Evolutionary conservation across 2,888 invertebrate genomes (phyloP), one percentile per base, ranked within the genome.

Genomic region (Balanococcus diminutus): DNA sequence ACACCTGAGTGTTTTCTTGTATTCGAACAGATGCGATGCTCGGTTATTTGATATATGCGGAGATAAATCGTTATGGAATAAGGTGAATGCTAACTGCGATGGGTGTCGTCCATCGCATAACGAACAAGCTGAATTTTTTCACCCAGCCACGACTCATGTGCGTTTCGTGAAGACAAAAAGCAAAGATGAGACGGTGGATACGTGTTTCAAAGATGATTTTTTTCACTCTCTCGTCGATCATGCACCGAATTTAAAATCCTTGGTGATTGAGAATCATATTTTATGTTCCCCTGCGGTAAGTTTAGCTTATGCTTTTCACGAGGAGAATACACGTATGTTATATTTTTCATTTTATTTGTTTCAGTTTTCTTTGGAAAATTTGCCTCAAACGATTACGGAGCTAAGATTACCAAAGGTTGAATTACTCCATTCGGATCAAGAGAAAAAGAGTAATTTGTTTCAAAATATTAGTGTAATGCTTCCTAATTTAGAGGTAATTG

Each of bases 401-500:
- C 75, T 84, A 46, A 42, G 84, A 75, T 75, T 84, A 42, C 67
- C 36, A 22, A 42, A 28, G 22, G 72, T 72, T 8, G 28, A 42
- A 32, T 79, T 81, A 79, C 14, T 81, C 3, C 36, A 81, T 72
- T 46, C 32, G 6, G 28, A 25, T 25, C 46, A 46, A 46, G 46
- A 46, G n/a, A 46, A 46, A 6, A 46, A 46, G 46, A 46, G 46
- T 46, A 46, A 31, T n/a, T 42, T 56, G n/a, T 86, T 86, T 19
- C 36, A 36, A 31, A 51, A 56, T 19, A 56, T 86, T 22, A 22
- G 19, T 28, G 9, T 14, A 2, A 81, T 81, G 25, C 56, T 86
- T 31, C 86, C 86, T n/a, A 86, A 86, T 81, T 51, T 86, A 86
- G 81, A 86, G 56, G 85, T 85, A 85, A 61, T 31, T 36, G 3